Evolutionary conservation across 92 coral and sea anemone genomes (phyloP).

Genomic region (Micromussa lordhowensis): DNA sequence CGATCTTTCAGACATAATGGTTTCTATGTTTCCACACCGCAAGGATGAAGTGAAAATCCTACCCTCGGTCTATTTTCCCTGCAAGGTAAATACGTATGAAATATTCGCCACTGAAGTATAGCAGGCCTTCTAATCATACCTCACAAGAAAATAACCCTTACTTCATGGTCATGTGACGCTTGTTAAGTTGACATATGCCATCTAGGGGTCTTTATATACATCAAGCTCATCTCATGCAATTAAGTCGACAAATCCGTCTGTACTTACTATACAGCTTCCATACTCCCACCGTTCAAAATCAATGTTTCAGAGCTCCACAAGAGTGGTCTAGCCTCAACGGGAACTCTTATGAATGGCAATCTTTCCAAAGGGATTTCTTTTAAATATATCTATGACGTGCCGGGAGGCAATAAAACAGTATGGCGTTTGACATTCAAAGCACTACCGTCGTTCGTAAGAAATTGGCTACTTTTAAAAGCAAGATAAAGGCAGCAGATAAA

Average conservation of each 20-base stretch:
- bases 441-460: constrained; percentile 12
- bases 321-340: background rate
- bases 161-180: background rate
- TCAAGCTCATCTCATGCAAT: constrained; percentile 4
- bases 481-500: constrained; percentile 16
- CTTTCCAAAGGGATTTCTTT: background rate
- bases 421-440: constrained; percentile 17
- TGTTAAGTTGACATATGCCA: background rate
- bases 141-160: background rate
- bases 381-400: background rate
- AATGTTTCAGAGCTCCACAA: background rate
- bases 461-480: constrained; percentile 16
- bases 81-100: background rate
- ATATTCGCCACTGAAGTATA: background rate
- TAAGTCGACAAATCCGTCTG: background rate
- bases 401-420: background rate
- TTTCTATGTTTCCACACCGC: too few species aligned
- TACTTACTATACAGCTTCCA: background rate
- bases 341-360: background rate
- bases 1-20: too few species aligned
- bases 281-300: background rate
- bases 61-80: background rate
- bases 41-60: background rate
- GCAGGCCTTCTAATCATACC: background rate
- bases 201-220: background rate